phyloP scores from a whole-genome alignment of 1,140 invertebrate species.

The Habropoda laboriosa region DNA sequence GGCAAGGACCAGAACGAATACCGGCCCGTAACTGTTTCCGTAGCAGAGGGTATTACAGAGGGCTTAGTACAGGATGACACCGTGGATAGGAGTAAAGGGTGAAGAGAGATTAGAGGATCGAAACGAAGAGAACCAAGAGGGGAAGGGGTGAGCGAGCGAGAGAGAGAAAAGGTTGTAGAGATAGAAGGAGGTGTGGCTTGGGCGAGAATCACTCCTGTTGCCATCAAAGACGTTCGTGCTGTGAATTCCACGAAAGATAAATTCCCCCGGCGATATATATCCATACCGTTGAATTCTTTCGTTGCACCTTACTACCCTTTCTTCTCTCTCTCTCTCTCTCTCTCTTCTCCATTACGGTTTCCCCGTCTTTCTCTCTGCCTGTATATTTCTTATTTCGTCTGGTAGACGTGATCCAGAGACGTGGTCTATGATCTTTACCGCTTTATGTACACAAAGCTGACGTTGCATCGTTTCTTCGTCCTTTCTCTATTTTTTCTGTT shows the following conservation, averaged over 20 bases:
- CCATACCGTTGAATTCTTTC: constrained; percentile 53
- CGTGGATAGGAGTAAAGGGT: constrained; percentile 37
- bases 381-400: constrained; percentile 10
- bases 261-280: constrained; percentile 69
- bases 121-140: not conserved
- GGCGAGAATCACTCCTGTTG: constrained; percentile 75
- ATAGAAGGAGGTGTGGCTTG: constrained; percentile 19
- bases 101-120: constrained; percentile 47
- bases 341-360: not conserved
- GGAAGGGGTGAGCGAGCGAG: too few relatives aligned
- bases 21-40: constrained; percentile 48
- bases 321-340: not conserved
- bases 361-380: not conserved
- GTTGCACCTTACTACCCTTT: not conserved
- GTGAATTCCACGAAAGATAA: constrained; percentile 74
- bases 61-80: constrained; percentile 58
- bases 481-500: not conserved
- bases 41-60: constrained; percentile 58
- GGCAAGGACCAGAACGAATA: constrained; percentile 46
- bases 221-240: constrained; percentile 79
- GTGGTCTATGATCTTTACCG: constrained; percentile 72
- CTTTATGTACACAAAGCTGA: constrained; percentile 51
- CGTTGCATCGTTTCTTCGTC: not conserved
- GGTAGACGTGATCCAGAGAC: constrained; percentile 63
- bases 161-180: constrained; percentile 25